Evolutionary conservation across 2,797 vertebrate species (phyloP).

Genomic region (Anas acuta): DNA sequence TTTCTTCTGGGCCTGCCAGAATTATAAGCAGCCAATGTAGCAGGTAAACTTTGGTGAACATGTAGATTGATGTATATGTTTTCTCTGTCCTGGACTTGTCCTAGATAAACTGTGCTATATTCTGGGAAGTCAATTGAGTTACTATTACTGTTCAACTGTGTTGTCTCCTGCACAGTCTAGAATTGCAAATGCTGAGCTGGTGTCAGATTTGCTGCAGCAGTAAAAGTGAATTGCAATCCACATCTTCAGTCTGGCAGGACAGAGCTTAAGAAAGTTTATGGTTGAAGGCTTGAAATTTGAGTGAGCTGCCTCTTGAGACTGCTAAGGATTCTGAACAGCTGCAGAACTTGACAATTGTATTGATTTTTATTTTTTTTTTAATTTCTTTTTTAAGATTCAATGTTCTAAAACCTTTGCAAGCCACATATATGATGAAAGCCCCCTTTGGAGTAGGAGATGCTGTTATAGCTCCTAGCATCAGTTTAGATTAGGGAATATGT

Average conservation of each 20-base stretch:
- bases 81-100: not conserved
- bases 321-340: not conserved
- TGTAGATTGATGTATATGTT: not conserved
- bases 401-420: not conserved
- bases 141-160: not conserved
- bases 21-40: not conserved
- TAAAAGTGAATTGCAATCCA: not conserved
- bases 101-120: not conserved
- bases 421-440: accelerated
- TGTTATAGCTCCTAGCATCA: not conserved
- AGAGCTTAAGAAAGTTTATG: not conserved
- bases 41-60: not conserved
- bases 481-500: not conserved
- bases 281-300: not conserved
- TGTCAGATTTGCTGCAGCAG: not conserved
- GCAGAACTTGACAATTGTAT: not conserved
- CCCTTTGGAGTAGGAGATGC: not conserved
- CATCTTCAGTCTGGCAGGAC: not conserved
- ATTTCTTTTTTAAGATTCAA: not conserved
- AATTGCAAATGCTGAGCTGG: not conserved
- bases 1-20: not conserved
- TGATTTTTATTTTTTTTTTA: not conserved
- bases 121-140: not conserved
- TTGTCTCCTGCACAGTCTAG: not conserved
- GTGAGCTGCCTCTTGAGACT: not conserved